A percentile compares a stretch with the other conserved stretches of the same genome.
Evolutionary conservation across 2,888 invertebrate species (phyloP).

Genomic region (Pyrrhia umbra): DNA sequence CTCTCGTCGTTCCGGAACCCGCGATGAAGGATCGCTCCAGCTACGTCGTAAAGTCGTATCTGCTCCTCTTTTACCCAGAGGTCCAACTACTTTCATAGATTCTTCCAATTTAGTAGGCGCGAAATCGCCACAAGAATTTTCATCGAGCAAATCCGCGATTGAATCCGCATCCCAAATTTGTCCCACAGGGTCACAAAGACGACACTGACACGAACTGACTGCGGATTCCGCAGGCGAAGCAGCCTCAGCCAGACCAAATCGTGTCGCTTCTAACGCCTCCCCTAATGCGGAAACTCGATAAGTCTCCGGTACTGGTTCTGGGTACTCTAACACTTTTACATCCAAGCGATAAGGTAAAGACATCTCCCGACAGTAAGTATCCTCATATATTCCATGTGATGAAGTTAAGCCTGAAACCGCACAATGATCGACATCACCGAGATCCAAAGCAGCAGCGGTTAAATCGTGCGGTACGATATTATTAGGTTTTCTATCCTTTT

Average conservation of each 20-base stretch:
- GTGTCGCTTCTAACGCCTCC: slow-evolving; percentile 87
- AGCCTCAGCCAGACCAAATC: slow-evolving; percentile 84
- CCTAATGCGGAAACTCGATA: slow-evolving; percentile 89
- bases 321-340: slow-evolving; percentile 84
- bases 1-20: slow-evolving; percentile 83
- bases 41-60: slow-evolving; percentile 90
- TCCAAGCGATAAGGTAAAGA: slow-evolving; percentile 86
- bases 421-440: slow-evolving; percentile 86
- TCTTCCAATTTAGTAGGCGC: slow-evolving; percentile 87
- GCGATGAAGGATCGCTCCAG: slow-evolving; percentile 91
- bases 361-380: slow-evolving; percentile 87
- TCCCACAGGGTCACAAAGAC: slow-evolving; percentile 93
- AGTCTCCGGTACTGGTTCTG: slow-evolving; percentile 81
- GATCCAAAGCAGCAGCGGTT: slow-evolving; percentile 79
- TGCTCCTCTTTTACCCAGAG: slow-evolving; percentile 80
- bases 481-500: slow-evolving; percentile 96
- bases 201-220: slow-evolving; percentile 92
- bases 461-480: slow-evolving; percentile 87
- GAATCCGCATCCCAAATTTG: slow-evolving; percentile 94
- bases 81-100: slow-evolving; percentile 87
- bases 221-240: slow-evolving; percentile 86
- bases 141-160: slow-evolving; percentile 87
- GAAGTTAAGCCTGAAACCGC: slow-evolving; percentile 78
- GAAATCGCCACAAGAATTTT: slow-evolving; percentile 86
- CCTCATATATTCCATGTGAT: slow-evolving; percentile 85